phyloP scores from a whole-genome alignment of 1,140 invertebrate genomes.

The Calephelis virginiensis region DNA sequence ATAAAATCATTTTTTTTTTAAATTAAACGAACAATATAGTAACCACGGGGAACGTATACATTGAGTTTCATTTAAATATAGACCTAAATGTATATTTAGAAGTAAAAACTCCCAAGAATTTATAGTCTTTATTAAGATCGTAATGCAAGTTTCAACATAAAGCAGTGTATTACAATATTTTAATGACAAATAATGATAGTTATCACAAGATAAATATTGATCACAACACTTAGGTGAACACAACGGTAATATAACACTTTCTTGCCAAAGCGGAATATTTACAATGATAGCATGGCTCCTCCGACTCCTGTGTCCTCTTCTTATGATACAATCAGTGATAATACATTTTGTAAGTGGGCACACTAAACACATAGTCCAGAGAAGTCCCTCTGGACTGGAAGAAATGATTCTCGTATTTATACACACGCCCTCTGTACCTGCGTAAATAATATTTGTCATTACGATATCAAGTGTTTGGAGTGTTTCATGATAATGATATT shows the following conservation, averaged over 20 bases:
- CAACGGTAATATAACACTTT: slow-evolving; percentile 45
- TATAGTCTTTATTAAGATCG: slow-evolving; percentile 58
- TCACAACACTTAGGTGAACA: slow-evolving; percentile 63
- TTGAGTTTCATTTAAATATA: no score
- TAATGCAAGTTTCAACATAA: slow-evolving; percentile 15
- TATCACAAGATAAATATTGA: slow-evolving; percentile 68
- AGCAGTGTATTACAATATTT: slow-evolving; percentile 33
- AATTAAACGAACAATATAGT: no score
- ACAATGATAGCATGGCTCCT: slow-evolving; percentile 50
- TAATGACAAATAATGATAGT: slow-evolving; percentile 50
- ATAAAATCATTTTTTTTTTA: no score
- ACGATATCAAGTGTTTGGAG: slow-evolving; percentile 41
- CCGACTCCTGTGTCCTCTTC: slow-evolving; percentile 30
- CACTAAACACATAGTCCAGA: slow-evolving; percentile 73
- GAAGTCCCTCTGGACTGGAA: slow-evolving; percentile 68
- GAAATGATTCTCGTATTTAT: slow-evolving; percentile 77
- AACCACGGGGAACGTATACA: no score
- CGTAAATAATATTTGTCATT: slow-evolving; percentile 65
- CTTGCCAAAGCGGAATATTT: slow-evolving; percentile 59
- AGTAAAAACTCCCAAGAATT: slow-evolving; percentile 51
- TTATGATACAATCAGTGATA: slow-evolving; percentile 55
- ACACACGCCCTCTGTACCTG: slow-evolving; percentile 76
- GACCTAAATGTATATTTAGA: neutral
- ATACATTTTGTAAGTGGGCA: slow-evolving; percentile 74
- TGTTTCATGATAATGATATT: slow-evolving; percentile 25